These are phyloP conservation scores for Arion vulgaris DNA, from an alignment of 1,140 invertebrate genomes.

Conservation along the genomic window DNA sequence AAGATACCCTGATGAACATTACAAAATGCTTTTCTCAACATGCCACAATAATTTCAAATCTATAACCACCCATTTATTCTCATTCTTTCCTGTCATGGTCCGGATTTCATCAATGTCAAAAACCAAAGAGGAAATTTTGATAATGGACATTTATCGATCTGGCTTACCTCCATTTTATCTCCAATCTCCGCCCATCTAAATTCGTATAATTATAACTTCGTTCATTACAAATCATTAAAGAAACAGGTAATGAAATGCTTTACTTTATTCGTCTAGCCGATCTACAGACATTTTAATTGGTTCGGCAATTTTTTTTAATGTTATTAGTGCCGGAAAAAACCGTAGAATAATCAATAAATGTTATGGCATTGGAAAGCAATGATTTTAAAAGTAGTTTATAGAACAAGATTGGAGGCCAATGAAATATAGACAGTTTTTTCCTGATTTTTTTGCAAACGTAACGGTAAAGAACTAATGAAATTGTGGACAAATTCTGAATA, in stretches of 20 bases:
- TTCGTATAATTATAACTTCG: constrained; percentile 17
- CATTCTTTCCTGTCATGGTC: background rate
- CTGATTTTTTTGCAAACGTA: too few relatives aligned
- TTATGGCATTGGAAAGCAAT: background rate
- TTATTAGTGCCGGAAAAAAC: background rate
- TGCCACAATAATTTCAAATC: too few relatives aligned
- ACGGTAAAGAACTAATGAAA: too few relatives aligned
- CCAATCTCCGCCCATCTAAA: background rate
- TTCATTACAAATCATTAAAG: background rate
- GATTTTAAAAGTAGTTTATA: too few relatives aligned
- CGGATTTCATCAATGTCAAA: background rate
- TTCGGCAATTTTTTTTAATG: background rate
- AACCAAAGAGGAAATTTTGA: background rate
- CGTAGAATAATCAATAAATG: background rate
- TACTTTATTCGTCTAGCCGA: background rate
- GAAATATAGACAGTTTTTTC: too few relatives aligned
- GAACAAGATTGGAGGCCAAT: too few relatives aligned
- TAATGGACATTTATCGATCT: background rate
- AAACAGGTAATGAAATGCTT: background rate
- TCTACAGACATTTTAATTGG: background rate
- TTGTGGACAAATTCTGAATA: too few relatives aligned
- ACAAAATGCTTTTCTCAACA: too few relatives aligned
- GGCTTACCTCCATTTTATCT: background rate
- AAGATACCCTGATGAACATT: too few relatives aligned
- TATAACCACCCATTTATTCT: background rate